Evolutionary conservation across 2,113 vertebrate species (phyloP).

Genomic region (Verasper variegatus): DNA sequence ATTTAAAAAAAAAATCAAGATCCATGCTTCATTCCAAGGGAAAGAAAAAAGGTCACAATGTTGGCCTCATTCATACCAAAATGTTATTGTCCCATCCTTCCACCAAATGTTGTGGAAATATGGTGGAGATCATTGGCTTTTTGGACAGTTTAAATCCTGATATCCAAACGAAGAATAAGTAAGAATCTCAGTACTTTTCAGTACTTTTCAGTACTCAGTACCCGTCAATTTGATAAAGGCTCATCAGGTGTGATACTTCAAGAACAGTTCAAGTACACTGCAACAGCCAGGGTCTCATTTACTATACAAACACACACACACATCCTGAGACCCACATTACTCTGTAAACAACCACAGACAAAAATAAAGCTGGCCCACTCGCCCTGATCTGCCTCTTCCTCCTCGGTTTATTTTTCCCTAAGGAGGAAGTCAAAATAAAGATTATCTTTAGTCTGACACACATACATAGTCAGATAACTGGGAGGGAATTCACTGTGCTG

Average conservation of each 20-base stretch:
- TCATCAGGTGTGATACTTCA: background rate
- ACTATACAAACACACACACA: background rate
- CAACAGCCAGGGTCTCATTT: background rate
- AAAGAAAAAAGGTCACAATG: too few relatives aligned
- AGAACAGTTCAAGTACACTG: background rate
- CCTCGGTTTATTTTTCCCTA: conserved; percentile 36
- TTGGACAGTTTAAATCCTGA: background rate
- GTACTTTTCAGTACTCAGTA: too few relatives aligned
- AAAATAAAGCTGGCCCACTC: background rate
- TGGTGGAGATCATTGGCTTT: background rate
- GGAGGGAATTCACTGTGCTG: background rate
- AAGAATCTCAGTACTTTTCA: background rate
- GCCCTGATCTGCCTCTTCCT: conserved; percentile 20
- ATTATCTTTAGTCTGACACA: background rate
- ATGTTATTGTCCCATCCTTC: too few relatives aligned
- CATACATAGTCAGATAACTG: background rate
- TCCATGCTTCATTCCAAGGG: too few relatives aligned
- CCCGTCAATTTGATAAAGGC: background rate
- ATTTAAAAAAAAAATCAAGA: too few relatives aligned
- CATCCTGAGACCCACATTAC: background rate
- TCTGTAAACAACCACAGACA: conserved; percentile 17
- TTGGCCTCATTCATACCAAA: too few relatives aligned
- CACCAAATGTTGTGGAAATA: too few relatives aligned
- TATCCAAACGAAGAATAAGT: background rate
- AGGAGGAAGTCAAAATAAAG: conserved; percentile 41